These are phyloP conservation scores for Conopomorpha cramerella DNA, from an alignment of 1,140 invertebrate species.

Conservation along the genomic window DNA sequence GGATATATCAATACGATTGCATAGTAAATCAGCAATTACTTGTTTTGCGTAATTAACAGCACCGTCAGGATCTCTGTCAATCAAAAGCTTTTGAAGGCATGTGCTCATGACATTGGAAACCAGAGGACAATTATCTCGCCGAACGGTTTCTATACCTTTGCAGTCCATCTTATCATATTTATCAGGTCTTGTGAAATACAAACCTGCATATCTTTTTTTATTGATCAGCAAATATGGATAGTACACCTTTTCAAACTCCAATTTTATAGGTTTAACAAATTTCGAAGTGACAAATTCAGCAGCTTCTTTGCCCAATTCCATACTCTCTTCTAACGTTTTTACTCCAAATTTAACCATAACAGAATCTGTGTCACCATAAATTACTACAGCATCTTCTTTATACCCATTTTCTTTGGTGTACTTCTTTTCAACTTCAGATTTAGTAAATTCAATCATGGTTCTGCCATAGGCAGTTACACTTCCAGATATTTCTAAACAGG, in stretches of 20 bases:
- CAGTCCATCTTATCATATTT: constrained; percentile 99
- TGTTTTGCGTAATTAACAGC: constrained; percentile 88
- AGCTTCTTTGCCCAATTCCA: constrained; percentile 94
- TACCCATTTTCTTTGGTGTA: constrained; percentile 87
- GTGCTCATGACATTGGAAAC: constrained; percentile 97
- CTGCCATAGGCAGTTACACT: constrained; percentile 98
- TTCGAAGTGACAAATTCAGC: constrained; percentile 89
- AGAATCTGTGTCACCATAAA: constrained; percentile 99
- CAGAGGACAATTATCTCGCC: constrained; percentile 96
- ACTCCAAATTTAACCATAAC: constrained; percentile 99
- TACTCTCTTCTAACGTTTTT: constrained; percentile 87
- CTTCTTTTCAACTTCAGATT: constrained; percentile 90
- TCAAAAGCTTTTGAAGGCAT: constrained; percentile 94
- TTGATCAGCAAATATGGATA: constrained; percentile 98
- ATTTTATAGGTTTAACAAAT: constrained; percentile 95
- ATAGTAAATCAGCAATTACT: constrained; percentile 93
- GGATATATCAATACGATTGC: constrained; percentile 97
- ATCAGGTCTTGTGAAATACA: constrained; percentile 95
- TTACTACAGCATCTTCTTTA: constrained; percentile 86
- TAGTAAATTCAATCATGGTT: constrained; percentile 98
- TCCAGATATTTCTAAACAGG: constrained; percentile 97
- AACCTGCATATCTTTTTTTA: constrained; percentile 93
- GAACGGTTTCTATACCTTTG: constrained; percentile 98
- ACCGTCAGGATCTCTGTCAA: constrained; percentile 93
- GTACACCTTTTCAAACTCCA: constrained; percentile 99